Conservation (phyloP, 2,797 vertebrate species). For the Toxotes lorentzi region DNA sequence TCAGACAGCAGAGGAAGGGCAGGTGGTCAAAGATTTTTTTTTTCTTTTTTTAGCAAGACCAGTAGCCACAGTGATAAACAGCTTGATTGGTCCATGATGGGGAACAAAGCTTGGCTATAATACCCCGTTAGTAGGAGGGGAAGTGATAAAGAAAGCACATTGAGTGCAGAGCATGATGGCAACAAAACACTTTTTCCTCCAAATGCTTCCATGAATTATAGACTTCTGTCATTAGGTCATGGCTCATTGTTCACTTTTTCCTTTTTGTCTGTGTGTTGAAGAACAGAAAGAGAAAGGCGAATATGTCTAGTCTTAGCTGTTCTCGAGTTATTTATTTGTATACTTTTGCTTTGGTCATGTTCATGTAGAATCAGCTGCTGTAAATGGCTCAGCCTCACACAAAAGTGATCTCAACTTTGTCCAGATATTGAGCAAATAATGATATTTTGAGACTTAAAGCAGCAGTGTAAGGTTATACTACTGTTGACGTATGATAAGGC, state of each 20-base stretch:
- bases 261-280: constrained; percentile 63
- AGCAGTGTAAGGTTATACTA: background rate
- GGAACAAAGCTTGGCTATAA: constrained; percentile 91
- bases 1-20: constrained; percentile 41
- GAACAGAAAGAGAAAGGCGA: constrained; percentile 65
- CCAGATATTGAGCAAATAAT: background rate
- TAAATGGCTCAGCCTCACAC: background rate
- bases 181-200: constrained; percentile 82
- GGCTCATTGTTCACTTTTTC: constrained; percentile 80
- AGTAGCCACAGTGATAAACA: constrained; percentile 54
- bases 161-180: constrained; percentile 88
- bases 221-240: constrained; percentile 80
- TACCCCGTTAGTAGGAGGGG: constrained; percentile 87
- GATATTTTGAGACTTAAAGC: background rate
- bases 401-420: background rate
- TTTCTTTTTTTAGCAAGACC: constrained; percentile 26
- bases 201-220: constrained; percentile 87
- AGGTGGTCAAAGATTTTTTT: constrained; percentile 42
- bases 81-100: constrained; percentile 57
- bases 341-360: constrained; percentile 11
- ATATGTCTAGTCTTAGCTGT: constrained; percentile 40
- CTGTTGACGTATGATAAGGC: background rate
- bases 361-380: background rate
- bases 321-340: constrained; percentile 20
- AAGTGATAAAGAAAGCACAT: constrained; percentile 95